Conservation (phyloP, 2,113 vertebrate species). For the Heterocephalus glaber region DNA sequence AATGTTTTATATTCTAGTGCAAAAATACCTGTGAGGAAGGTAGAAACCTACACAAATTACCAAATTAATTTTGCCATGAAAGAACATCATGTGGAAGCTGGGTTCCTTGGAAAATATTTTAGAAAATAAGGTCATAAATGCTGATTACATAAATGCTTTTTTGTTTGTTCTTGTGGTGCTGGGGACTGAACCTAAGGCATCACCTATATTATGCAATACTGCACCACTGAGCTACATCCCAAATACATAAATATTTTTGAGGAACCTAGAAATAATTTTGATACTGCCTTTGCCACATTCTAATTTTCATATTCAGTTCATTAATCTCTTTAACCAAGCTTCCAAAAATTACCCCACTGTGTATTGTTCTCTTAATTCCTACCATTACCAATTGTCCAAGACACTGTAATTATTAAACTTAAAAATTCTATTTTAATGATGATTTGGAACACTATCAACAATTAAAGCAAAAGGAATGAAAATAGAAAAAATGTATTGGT, state of each 20-base stretch:
- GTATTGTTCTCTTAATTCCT: neutral
- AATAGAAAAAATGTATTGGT: neutral
- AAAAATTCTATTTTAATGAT: neutral
- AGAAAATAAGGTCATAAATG: neutral
- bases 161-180: neutral
- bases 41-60: constrained; percentile 18
- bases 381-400: neutral
- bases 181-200: neutral
- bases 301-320: neutral
- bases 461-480: neutral
- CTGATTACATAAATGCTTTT: neutral
- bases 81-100: neutral
- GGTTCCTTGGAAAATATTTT: neutral
- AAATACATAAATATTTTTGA: neutral
- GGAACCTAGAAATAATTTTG: neutral
- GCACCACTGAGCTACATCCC: neutral
- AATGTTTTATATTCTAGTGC: constrained; percentile 10
- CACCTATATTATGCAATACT: neutral
- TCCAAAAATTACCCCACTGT: neutral
- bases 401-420: neutral
- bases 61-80: constrained; percentile 27
- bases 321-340: neutral
- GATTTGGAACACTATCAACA: neutral
- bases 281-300: neutral
- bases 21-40: neutral